phyloP scores from a whole-genome alignment of 2,113 vertebrate genomes.

The Perccottus glenii region DNA sequence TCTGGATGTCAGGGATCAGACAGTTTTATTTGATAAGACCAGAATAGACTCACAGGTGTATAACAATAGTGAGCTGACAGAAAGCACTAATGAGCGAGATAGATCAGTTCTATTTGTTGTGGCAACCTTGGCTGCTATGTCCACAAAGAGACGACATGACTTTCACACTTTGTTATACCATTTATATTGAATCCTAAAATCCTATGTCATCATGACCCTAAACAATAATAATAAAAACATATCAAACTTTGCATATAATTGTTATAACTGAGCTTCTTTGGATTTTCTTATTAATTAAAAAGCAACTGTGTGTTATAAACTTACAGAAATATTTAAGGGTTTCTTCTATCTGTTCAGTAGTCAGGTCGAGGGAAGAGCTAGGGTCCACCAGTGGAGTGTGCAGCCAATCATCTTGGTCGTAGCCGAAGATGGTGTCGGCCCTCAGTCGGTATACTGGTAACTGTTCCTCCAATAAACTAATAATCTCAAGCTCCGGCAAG shows the following conservation, averaged over 20 bases:
- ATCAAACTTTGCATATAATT: no score
- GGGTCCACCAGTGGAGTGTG: conserved; percentile 94
- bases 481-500: conserved; percentile 98
- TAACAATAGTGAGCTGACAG: neutral
- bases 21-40: conserved; percentile 36
- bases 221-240: no score
- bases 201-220: no score
- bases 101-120: conserved; percentile 58
- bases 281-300: no score
- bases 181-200: neutral
- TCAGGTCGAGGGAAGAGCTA: conserved; percentile 87
- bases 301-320: conserved; percentile 55
- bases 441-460: conserved; percentile 96
- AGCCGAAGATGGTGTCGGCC: conserved; percentile 96
- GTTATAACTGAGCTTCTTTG: no score
- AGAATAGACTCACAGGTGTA: conserved; percentile 4
- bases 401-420: conserved; percentile 98
- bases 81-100: neutral
- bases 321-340: conserved; percentile 98
- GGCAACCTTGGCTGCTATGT: conserved; percentile 38
- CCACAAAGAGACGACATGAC: conserved; percentile 6
- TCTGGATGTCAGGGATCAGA: conserved; percentile 8
- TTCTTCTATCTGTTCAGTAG: conserved; percentile 96
- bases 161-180: neutral
- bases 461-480: conserved; percentile 97